phyloP scores from a whole-genome alignment of 2,888 invertebrate species.

The Euspilapteryx auroguttella region DNA sequence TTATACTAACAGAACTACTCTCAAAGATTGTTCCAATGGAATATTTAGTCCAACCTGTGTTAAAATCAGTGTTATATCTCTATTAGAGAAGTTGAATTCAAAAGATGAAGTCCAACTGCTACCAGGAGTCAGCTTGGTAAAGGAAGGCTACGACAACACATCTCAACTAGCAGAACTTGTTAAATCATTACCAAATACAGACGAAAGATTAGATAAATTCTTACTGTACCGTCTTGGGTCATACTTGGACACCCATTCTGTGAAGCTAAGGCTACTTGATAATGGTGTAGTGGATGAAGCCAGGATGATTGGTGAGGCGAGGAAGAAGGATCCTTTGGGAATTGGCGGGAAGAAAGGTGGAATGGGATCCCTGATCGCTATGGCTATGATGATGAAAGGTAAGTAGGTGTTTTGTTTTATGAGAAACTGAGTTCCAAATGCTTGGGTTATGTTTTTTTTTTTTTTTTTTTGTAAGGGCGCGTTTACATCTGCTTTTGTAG shows the following conservation, averaged over 20 bases:
- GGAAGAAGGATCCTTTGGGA: conserved; percentile 28
- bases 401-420: conserved; percentile 12
- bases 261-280: conserved; percentile 69
- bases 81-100: conserved; percentile 22
- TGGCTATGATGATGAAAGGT: conserved; percentile 67
- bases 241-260: conserved; percentile 69
- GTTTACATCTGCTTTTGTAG: too few relatives aligned
- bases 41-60: conserved; percentile 24
- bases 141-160: conserved; percentile 57
- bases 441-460: too few relatives aligned
- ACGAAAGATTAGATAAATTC: conserved; percentile 71
- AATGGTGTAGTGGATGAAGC: conserved; percentile 57
- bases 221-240: conserved; percentile 68
- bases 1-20: background rate
- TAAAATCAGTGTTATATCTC: conserved; percentile 24
- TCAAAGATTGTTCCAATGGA: conserved; percentile 24
- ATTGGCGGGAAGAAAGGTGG: conserved; percentile 33
- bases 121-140: conserved; percentile 63
- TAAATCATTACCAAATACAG: conserved; percentile 50
- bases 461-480: too few relatives aligned
- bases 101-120: conserved; percentile 23
- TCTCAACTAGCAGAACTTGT: background rate
- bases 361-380: conserved; percentile 52
- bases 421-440: too few relatives aligned
- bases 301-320: conserved; percentile 42